Conservation (phyloP, 2,888 invertebrate genomes). For the Drosophila fulvimacula region DNA sequence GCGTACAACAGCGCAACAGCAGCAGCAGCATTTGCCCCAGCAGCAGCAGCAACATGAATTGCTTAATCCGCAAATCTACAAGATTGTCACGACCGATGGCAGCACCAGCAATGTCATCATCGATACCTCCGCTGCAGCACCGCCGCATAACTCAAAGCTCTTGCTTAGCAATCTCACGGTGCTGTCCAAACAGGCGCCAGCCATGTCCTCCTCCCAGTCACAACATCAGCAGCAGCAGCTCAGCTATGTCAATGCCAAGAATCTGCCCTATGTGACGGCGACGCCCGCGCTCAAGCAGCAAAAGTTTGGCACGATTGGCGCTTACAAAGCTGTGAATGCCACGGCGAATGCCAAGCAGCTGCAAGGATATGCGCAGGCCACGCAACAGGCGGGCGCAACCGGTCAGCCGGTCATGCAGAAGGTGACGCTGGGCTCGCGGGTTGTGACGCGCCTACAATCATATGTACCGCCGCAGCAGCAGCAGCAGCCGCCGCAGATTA, state of each 20-base stretch:
- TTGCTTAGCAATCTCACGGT: constrained; percentile 84
- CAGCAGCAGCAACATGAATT: constrained; percentile 79
- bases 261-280: constrained; percentile 80
- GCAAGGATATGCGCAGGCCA: constrained; percentile 48
- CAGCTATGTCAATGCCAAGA: constrained; percentile 64
- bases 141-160: constrained; percentile 81
- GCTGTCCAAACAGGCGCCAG: constrained; percentile 78
- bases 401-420: constrained; percentile 50
- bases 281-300: constrained; percentile 64
- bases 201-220: constrained; percentile 59
- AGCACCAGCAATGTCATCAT: constrained; percentile 84
- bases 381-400: constrained; percentile 36
- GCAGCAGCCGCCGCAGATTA: constrained; percentile 64
- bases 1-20: constrained; percentile 64
- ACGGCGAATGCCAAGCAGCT: constrained; percentile 37
- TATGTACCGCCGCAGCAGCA: constrained; percentile 66
- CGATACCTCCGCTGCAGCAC: constrained; percentile 74
- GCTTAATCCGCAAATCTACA: constrained; percentile 84
- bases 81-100: constrained; percentile 84
- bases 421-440: constrained; percentile 70
- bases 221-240: constrained; percentile 67
- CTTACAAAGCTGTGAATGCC: constrained; percentile 38
- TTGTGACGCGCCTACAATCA: constrained; percentile 82
- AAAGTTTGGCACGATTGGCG: constrained; percentile 41
- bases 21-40: constrained; percentile 51